phyloP scores from a whole-genome alignment of 2,888 invertebrate genomes.

The Eupeodes luniger region DNA sequence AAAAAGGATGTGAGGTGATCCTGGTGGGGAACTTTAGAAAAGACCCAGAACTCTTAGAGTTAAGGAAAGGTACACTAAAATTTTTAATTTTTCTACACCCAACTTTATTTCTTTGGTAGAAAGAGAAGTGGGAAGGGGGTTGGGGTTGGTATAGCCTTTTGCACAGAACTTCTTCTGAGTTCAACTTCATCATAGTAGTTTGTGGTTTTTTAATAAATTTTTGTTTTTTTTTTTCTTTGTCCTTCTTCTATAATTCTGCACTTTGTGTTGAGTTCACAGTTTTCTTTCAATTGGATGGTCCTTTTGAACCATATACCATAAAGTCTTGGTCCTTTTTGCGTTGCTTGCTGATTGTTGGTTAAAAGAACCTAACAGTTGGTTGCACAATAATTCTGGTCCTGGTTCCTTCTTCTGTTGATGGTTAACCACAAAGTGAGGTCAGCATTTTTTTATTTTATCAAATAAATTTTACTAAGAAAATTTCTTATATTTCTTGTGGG shows the following conservation, averaged over 20 bases:
- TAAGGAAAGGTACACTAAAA: constrained; percentile 45
- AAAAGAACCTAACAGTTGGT: constrained; percentile 38
- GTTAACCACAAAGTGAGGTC: constrained; percentile 57
- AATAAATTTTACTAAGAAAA: constrained; percentile 29
- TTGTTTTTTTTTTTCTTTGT: constrained; percentile 46
- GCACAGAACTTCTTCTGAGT: constrained; percentile 19
- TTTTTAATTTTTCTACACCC: constrained; percentile 40
- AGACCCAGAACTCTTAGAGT: constrained; percentile 31
- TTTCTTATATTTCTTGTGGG: constrained; percentile 1
- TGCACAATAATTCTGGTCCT: constrained; percentile 50
- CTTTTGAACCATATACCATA: constrained; percentile 60
- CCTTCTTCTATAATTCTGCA: constrained; percentile 31
- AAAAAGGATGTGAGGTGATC: not conserved
- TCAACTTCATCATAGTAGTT: constrained; percentile 39
- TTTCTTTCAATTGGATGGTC: constrained; percentile 63
- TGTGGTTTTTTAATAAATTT: not conserved
- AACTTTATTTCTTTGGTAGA: constrained; percentile 45
- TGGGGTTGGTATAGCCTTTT: not conserved
- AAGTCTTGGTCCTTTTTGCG: constrained; percentile 35
- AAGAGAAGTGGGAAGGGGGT: constrained; percentile 7
- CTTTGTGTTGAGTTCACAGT: constrained; percentile 69
- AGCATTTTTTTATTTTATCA: constrained; percentile 28
- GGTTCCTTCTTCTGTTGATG: not conserved
- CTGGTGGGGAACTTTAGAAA: constrained; percentile 31
- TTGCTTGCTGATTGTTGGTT: not conserved